phyloP scores from a whole-genome alignment of 2,888 invertebrate species.

The Brenthis hecate region DNA sequence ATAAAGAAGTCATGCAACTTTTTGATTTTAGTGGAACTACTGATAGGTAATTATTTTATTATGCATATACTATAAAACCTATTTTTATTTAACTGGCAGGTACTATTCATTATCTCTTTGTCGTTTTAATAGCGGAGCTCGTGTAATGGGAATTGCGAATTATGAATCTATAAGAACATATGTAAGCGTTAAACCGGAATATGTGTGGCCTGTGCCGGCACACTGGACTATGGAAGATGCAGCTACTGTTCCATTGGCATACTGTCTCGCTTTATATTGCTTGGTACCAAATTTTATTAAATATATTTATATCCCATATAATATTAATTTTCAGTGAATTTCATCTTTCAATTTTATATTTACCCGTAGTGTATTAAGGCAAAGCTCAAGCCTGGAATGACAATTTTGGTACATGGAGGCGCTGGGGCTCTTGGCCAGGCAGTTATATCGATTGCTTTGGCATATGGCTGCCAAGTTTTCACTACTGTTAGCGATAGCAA shows the following conservation, averaged over 20 bases:
- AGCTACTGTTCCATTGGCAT: constrained; percentile 89
- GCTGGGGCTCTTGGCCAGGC: constrained; percentile 66
- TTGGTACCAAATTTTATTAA: constrained; percentile 47
- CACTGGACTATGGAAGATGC: constrained; percentile 87
- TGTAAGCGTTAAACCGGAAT: constrained; percentile 72
- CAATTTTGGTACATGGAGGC: constrained; percentile 58
- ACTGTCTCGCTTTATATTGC: constrained; percentile 77
- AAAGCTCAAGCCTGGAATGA: constrained; percentile 36
- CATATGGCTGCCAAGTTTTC: constrained; percentile 54
- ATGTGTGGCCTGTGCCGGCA: constrained; percentile 86
- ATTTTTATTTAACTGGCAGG: background rate
- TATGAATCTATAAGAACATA: constrained; percentile 78
- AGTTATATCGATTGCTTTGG: constrained; percentile 55
- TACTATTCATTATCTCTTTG: background rate
- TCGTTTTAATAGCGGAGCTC: constrained; percentile 62
- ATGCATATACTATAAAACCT: constrained; percentile 16
- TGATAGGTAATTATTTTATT: constrained; percentile 46
- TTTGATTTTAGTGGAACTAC: constrained; percentile 63
- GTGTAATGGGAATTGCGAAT: constrained; percentile 84
- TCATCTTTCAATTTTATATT: background rate
- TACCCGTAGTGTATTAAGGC: constrained; percentile 46
- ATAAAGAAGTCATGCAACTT: constrained; percentile 36
- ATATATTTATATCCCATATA: background rate
- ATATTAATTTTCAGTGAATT: background rate
- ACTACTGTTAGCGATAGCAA: constrained; percentile 57